Conservation (phyloP, 2,888 invertebrate species). For the Acrocera orbiculus region DNA sequence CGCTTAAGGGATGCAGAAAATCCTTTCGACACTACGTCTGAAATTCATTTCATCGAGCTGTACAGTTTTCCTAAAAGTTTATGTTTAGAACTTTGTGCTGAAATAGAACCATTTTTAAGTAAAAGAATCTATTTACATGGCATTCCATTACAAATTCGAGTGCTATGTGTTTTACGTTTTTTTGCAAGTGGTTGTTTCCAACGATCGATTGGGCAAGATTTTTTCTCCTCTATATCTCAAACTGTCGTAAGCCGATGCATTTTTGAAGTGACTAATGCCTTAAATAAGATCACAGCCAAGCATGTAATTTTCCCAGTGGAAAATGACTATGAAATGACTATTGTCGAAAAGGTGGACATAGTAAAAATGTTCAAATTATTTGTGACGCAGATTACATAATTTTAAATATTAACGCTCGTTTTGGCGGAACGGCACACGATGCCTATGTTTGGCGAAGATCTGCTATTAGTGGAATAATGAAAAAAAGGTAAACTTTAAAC, state of each 20-base stretch:
- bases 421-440: conserved; percentile 6
- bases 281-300: conserved; percentile 1
- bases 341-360: conserved; percentile 8
- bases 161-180: not conserved
- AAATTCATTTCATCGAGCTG: conserved; percentile 2
- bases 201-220: conserved; percentile 3
- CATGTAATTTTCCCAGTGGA: not conserved
- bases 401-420: conserved; percentile 1
- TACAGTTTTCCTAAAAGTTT: conserved; percentile 6
- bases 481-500: not conserved
- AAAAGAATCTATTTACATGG: not conserved
- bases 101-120: conserved; percentile 1
- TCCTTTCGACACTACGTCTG: conserved; percentile 2
- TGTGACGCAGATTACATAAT: conserved; percentile 7
- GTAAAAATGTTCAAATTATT: conserved; percentile 8
- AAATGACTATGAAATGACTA: not conserved
- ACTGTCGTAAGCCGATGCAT: conserved; percentile 3
- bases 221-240: conserved; percentile 1
- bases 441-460: conserved; percentile 5
- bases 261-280: not conserved
- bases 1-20: conserved; percentile 3
- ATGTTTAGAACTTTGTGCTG: not conserved
- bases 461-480: not conserved
- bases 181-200: conserved; percentile 3
- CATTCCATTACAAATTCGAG: not conserved